Conservation (phyloP, 2,113 vertebrate genomes). For the Limnothrissa miodon region DNA sequence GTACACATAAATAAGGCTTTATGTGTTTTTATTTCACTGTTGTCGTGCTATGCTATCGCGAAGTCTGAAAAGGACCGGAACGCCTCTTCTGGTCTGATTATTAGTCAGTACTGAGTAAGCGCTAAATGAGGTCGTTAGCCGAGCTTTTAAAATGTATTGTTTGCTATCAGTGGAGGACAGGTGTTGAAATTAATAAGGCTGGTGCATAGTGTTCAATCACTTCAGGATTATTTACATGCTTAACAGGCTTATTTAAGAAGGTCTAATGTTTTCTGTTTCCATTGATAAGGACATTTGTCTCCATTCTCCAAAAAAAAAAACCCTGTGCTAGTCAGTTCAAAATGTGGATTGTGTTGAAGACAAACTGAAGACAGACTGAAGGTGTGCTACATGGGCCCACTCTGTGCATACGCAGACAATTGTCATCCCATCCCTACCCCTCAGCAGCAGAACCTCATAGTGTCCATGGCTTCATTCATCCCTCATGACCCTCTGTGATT, state of each 20-base stretch:
- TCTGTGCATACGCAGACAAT: neutral
- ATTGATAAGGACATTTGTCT: neutral
- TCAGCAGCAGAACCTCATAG: neutral
- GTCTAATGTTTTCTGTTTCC: neutral
- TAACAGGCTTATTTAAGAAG: slow-evolving; percentile 55
- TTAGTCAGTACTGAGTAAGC: slow-evolving; percentile 55
- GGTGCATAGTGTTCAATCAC: slow-evolving; percentile 60
- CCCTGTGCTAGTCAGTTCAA: neutral
- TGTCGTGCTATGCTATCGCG: slow-evolving; percentile 40
- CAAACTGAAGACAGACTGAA: neutral
- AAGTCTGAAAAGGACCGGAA: slow-evolving; percentile 30
- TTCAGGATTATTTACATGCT: slow-evolving; percentile 58
- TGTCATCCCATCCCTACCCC: neutral
- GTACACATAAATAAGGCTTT: slow-evolving; percentile 44
- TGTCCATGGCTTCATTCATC: slow-evolving; percentile 9
- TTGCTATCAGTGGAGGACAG: slow-evolving; percentile 69
- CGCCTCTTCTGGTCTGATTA: slow-evolving; percentile 57
- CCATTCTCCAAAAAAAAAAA: neutral
- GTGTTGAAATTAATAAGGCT: slow-evolving; percentile 67
- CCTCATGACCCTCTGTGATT: slow-evolving; percentile 39
- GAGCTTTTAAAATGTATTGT: slow-evolving; percentile 58
- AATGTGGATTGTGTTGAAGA: neutral
- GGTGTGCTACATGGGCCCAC: neutral
- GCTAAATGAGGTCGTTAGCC: slow-evolving; percentile 65
- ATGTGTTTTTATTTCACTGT: slow-evolving; percentile 42